phyloP scores from a whole-genome alignment of 2,797 vertebrate genomes.

The Epinephelus coioides region DNA sequence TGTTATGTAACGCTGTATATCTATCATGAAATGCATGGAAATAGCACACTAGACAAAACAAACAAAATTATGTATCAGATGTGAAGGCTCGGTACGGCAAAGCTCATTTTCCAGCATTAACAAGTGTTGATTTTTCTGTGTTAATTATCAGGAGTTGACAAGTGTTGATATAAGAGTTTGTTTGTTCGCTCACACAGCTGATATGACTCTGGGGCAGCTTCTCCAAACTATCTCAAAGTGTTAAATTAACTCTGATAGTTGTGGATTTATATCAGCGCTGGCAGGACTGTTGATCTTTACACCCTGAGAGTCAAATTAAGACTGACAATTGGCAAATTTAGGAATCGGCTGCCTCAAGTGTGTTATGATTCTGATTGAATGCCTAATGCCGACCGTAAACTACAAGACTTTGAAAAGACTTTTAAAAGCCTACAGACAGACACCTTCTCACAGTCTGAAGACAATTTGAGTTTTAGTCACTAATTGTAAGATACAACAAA shows the following conservation, averaged over 20 bases:
- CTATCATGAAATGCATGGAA: not conserved
- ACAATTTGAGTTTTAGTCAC: too few species aligned
- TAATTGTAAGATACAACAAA: too few species aligned
- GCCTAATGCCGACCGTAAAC: too few species aligned
- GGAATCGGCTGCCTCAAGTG: not conserved
- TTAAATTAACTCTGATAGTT: not conserved
- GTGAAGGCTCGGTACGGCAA: not conserved
- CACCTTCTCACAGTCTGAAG: too few species aligned
- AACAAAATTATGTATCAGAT: too few species aligned
- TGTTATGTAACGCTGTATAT: not conserved
- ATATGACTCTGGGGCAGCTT: not conserved
- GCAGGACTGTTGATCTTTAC: not conserved
- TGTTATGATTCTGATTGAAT: not conserved
- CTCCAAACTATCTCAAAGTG: conserved; percentile 2
- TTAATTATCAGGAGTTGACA: conserved; percentile 27
- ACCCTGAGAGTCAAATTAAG: not conserved
- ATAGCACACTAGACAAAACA: not conserved
- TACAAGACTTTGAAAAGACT: too few species aligned
- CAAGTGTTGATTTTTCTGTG: not conserved
- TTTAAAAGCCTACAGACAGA: too few species aligned
- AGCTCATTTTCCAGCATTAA: conserved; percentile 6
- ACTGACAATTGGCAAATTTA: not conserved
- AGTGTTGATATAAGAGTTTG: conserved; percentile 4
- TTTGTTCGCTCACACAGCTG: not conserved
- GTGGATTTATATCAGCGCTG: not conserved